Conservation (phyloP, 2,113 vertebrate genomes). For the Progne subis region DNA sequence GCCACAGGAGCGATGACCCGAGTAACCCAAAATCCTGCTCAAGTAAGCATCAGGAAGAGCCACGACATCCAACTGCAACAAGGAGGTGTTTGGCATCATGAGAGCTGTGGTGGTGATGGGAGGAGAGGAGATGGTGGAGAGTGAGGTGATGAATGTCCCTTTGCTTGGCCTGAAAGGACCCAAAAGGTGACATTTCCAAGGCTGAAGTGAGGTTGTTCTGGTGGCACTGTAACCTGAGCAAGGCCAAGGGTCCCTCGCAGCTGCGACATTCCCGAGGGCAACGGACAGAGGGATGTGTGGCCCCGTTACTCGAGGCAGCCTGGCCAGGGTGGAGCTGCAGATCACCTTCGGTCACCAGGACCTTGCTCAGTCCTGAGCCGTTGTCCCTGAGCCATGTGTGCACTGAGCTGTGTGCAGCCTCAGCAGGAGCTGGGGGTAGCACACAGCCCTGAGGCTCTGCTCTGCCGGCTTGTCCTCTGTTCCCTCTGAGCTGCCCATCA, state of each 20-base stretch:
- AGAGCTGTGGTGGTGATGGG: not conserved
- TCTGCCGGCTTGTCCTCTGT: not conserved
- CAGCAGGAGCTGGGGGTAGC: rapidly evolving
- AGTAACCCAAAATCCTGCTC: not conserved
- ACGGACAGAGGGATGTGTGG: not conserved
- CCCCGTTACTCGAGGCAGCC: rapidly evolving
- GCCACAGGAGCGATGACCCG: rapidly evolving
- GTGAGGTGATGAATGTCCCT: rapidly evolving
- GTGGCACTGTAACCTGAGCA: not conserved
- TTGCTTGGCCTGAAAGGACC: not conserved
- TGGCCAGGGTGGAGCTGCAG: not conserved
- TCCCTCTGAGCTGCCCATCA: rapidly evolving
- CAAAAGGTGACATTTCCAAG: not conserved
- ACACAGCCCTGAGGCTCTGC: not conserved
- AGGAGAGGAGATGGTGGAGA: not conserved
- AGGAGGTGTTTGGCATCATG: rapidly evolving
- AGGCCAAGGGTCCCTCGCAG: rapidly evolving
- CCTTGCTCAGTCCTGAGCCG: rapidly evolving
- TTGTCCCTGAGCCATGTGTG: not conserved
- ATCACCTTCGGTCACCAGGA: not conserved
- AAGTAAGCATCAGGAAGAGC: rapidly evolving
- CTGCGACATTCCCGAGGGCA: rapidly evolving
- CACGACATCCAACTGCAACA: rapidly evolving
- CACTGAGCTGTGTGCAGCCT: not conserved
- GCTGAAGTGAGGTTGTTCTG: not conserved